Evolutionary conservation across 2,888 invertebrate genomes (phyloP).

Genomic region (Steinernema hermaphroditum): DNA sequence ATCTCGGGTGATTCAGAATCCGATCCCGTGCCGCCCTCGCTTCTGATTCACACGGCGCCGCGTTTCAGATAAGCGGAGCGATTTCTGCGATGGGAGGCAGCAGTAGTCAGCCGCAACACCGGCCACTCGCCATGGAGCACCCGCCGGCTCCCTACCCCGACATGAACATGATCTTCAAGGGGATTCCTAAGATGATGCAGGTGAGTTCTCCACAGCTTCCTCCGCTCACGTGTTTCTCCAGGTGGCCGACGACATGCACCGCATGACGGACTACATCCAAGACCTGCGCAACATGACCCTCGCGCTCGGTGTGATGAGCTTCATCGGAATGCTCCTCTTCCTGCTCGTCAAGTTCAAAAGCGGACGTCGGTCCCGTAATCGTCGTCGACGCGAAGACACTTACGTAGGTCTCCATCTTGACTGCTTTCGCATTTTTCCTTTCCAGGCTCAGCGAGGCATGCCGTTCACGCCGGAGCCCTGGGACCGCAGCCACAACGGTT

Average conservation of each 20-base stretch:
- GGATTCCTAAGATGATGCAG: conserved; percentile 64
- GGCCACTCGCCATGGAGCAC: conserved; percentile 44
- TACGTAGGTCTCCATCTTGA: background rate
- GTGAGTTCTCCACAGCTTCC: conserved; percentile 32
- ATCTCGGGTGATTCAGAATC: background rate
- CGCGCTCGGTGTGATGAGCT: conserved; percentile 33
- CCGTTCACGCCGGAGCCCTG: conserved; percentile 21
- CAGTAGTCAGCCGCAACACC: conserved; percentile 43
- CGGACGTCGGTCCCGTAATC: background rate
- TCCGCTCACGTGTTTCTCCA: conserved; percentile 31
- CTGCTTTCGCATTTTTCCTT: background rate
- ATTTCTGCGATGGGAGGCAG: conserved; percentile 47
- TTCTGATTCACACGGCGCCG: background rate
- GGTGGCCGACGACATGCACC: conserved; percentile 63
- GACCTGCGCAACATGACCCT: conserved; percentile 58
- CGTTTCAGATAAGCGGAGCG: conserved; percentile 26
- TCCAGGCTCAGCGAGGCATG: conserved; percentile 41
- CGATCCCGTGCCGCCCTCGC: background rate
- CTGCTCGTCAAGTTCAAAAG: conserved; percentile 30
- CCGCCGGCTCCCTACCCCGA: conserved; percentile 54
- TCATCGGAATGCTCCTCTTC: conserved; percentile 33
- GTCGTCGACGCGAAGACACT: conserved; percentile 11
- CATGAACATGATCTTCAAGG: conserved; percentile 59
- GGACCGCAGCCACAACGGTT: conserved; percentile 5
- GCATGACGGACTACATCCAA: conserved; percentile 60